These are phyloP conservation scores for Moxostoma hubbsi DNA, from an alignment of 2,797 vertebrate species.

Conservation along the genomic window DNA sequence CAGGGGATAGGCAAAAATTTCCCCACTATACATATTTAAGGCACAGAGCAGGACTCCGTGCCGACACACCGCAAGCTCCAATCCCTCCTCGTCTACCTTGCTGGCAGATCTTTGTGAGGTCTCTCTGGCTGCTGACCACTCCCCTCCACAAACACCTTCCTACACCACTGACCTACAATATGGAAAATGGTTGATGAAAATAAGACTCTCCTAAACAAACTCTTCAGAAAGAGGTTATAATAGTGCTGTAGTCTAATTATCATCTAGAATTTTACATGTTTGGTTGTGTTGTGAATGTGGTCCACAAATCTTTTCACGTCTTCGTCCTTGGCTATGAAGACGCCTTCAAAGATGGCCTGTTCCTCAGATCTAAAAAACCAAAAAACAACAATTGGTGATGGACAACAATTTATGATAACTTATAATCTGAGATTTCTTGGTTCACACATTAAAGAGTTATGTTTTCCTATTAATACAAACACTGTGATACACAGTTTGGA, in stretches of 20 bases:
- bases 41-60: conserved; percentile 40
- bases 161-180: conserved; percentile 47
- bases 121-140: conserved; percentile 51
- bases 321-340: conserved; percentile 41
- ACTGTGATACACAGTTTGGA: not conserved
- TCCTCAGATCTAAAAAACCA: conserved; percentile 41
- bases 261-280: conserved; percentile 38
- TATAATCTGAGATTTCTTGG: not conserved
- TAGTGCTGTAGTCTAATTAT: not conserved
- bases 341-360: conserved; percentile 34
- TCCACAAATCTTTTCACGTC: conserved; percentile 38
- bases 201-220: not conserved
- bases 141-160: conserved; percentile 48
- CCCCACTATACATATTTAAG: conserved; percentile 45
- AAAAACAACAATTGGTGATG: no score
- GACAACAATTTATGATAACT: not conserved
- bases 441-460: not conserved
- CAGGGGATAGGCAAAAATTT: conserved; percentile 49
- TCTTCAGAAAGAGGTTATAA: not conserved
- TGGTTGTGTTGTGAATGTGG: conserved; percentile 25
- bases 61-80: conserved; percentile 49
- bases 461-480: not conserved
- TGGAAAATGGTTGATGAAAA: conserved; percentile 7
- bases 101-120: conserved; percentile 32
- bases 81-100: conserved; percentile 49